Evolutionary conservation across 2,797 vertebrate genomes (phyloP), one percentile per base, ranked within the genome.

Genomic region (Thalassophryne amazonica): DNA sequence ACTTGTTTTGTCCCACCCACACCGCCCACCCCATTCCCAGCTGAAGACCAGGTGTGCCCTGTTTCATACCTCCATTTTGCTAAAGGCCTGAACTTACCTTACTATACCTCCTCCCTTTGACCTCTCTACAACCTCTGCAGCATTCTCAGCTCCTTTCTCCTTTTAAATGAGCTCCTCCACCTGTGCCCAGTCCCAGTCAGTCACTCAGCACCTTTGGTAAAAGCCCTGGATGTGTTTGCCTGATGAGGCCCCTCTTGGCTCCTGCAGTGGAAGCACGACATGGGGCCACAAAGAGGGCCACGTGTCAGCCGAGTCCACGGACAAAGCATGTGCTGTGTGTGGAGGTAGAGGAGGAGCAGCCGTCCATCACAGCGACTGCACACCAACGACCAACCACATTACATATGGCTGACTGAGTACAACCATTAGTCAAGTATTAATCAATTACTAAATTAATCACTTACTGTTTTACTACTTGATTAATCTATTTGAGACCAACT

Each of bases 201-300:
- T 48, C 31, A 59, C 31, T 61, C 69, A 51, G 53, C 69, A 58
- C 34, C 15, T 5, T 17, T 22, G 41, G 52, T 62, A 42, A 85
- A 73, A 70, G 53, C 53, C 64, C 48, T 16, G 49, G 15, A 18
- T 68, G 55, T 60, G 43, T 76, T 67, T 81, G 37, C 49, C 40
- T 63, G 40, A 21, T 47, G 63, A 58, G 45, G 19, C 57, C 45
- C 57, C 48, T 55, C 47, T 56, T 16, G 9, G 68, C 45, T 62
- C 48, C 45, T 60, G 53, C 67, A 46, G 56, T 28, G 55, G 42
- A 38, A 21, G 39, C 61, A 38, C 62, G 36, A 7, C 19, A 24
- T 70, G 70, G 62, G 45, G 66, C 61, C 73, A 71, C 75, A 85
- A 79, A 83, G 74, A 68, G 48, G 59, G 69, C 81, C 83, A 74